Conservation (phyloP, 2,113 vertebrate genomes). For the Triplophysa siluroides region DNA sequence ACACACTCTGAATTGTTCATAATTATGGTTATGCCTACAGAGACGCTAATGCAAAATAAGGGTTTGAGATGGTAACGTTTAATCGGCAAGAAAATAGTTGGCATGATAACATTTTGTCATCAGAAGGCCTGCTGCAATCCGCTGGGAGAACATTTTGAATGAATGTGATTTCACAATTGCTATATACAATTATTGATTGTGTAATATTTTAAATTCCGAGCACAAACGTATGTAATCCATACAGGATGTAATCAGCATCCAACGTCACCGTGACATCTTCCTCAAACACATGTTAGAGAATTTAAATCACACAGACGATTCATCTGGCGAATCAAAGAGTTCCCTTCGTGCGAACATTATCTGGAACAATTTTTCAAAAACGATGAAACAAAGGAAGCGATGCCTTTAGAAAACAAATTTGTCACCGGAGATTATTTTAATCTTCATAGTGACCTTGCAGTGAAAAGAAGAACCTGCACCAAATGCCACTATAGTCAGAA, state of each 20-base stretch:
- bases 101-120: not conserved
- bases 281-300: slow-evolving; percentile 63
- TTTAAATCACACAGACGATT: slow-evolving; percentile 73
- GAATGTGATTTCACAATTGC: not conserved
- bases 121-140: not conserved
- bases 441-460: slow-evolving; percentile 76
- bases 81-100: not conserved
- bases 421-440: slow-evolving; percentile 73
- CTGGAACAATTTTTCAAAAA: slow-evolving; percentile 60
- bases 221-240: not conserved
- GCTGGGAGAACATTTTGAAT: not conserved
- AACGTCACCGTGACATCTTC: slow-evolving; percentile 56
- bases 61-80: not conserved
- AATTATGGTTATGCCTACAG: not conserved
- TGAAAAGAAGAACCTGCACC: slow-evolving; percentile 65
- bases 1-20: slow-evolving; percentile 13
- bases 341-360: slow-evolving; percentile 71
- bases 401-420: slow-evolving; percentile 76
- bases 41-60: slow-evolving; percentile 10
- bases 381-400: slow-evolving; percentile 70
- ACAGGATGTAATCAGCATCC: slow-evolving; percentile 46
- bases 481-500: slow-evolving; percentile 56
- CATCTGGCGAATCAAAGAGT: slow-evolving; percentile 71
- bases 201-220: not conserved
- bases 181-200: not conserved